Conservation (phyloP, 2,888 invertebrate genomes). For the Plagodis dolabraria region DNA sequence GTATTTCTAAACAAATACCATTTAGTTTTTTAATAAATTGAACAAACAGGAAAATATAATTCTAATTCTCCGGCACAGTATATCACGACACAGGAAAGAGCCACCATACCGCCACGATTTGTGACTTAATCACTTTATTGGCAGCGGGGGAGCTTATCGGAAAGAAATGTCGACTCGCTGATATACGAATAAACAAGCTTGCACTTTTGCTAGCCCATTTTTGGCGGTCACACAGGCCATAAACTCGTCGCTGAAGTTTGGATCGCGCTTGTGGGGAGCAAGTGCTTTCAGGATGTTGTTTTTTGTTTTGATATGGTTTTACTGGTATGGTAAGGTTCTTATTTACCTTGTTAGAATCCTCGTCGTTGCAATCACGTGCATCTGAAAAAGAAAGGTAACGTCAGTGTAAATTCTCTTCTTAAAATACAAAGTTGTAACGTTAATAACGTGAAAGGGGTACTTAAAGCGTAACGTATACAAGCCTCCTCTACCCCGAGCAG, state of each 20-base stretch:
- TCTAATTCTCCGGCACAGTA: conserved; percentile 43
- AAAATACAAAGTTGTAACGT: conserved; percentile 42
- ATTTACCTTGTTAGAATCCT: conserved; percentile 71
- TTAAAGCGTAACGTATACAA: conserved; percentile 67
- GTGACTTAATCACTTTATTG: conserved; percentile 85
- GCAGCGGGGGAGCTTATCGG: conserved; percentile 83
- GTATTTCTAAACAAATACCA: too few relatives aligned
- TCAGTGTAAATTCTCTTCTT: conserved; percentile 24
- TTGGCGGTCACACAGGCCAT: conserved; percentile 80
- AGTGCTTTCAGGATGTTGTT: conserved; percentile 58
- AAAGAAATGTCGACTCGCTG: conserved; percentile 77
- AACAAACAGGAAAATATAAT: conserved; percentile 28
- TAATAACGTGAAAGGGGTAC: conserved; percentile 66
- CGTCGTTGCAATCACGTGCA: conserved; percentile 69
- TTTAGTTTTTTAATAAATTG: conserved; percentile 9
- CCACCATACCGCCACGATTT: conserved; percentile 73
- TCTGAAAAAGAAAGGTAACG: conserved; percentile 63
- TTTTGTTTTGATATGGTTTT: conserved; percentile 56
- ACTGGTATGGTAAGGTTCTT: conserved; percentile 43
- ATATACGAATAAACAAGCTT: conserved; percentile 83
- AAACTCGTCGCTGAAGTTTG: conserved; percentile 76
- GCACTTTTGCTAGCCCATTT: conserved; percentile 78
- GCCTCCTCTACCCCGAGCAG: conserved; percentile 57
- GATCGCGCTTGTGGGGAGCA: conserved; percentile 67
- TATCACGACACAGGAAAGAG: conserved; percentile 54